Percentiles rank a stretch among this genome's conserved stretches.
These are phyloP conservation scores for Ceryle rudis DNA, from an alignment of 2,797 vertebrate species.

Conservation along the genomic window DNA sequence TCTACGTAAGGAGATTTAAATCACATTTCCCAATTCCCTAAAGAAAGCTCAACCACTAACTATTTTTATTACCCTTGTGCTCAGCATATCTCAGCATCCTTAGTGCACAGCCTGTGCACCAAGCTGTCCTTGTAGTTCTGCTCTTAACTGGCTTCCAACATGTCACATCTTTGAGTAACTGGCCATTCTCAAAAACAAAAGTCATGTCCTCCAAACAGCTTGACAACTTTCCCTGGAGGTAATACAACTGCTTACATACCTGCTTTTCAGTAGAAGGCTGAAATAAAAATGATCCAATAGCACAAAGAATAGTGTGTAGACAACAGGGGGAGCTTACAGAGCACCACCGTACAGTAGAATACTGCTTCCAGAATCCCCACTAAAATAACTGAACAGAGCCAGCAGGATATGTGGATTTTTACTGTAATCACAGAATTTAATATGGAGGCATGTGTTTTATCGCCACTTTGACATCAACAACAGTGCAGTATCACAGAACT, in stretches of 20 bases:
- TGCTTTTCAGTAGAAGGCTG: not conserved
- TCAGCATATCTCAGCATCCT: not conserved
- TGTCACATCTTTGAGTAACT: not conserved
- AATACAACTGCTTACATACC: not conserved
- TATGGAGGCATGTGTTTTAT: not conserved
- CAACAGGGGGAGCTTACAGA: not conserved
- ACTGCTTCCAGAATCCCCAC: not conserved
- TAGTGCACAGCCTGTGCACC: not conserved
- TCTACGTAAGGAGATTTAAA: not conserved
- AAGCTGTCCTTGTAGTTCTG: not conserved
- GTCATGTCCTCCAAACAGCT: not conserved
- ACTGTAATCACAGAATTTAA: not conserved
- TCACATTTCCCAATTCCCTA: not conserved
- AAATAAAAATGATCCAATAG: not conserved
- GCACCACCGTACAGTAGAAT: accelerated
- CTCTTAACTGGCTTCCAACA: accelerated
- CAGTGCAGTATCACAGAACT: accelerated
- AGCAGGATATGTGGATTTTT: not conserved
- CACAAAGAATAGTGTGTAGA: not conserved
- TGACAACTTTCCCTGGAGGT: not conserved
- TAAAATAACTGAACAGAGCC: not conserved
- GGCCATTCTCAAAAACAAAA: not conserved
- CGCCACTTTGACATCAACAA: accelerated
- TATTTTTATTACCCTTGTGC: not conserved
- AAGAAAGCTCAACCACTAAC: not conserved